Evolutionary conservation across 2,888 invertebrate genomes (phyloP).

Genomic region (Mimas tiliae): DNA sequence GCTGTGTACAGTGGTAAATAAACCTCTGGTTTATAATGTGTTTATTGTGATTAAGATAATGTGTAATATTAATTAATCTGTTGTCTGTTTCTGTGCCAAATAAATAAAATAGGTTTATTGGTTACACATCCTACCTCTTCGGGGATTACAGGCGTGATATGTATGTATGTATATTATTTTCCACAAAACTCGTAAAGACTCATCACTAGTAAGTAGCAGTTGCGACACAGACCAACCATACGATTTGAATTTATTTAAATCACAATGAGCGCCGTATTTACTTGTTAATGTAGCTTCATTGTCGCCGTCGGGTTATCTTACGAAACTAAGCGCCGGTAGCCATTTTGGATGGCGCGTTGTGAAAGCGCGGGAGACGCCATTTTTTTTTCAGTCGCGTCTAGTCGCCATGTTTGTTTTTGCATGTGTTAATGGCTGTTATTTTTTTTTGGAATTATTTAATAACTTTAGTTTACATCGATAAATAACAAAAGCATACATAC

Average conservation of each 20-base stretch:
- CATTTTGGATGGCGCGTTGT: constrained; percentile 22
- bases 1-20: too few relatives aligned
- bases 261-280: constrained; percentile 75
- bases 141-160: too few relatives aligned
- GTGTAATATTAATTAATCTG: too few relatives aligned
- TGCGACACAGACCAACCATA: constrained; percentile 56
- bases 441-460: constrained; percentile 21
- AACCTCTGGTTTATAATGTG: too few relatives aligned
- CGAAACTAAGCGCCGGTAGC: constrained; percentile 26
- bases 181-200: neutral
- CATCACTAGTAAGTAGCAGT: constrained; percentile 44
- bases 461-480: neutral
- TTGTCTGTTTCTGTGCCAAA: too few relatives aligned
- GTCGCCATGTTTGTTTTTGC: constrained; percentile 16
- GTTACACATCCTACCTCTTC: too few relatives aligned
- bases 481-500: neutral
- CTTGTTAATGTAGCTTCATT: constrained; percentile 72
- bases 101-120: too few relatives aligned
- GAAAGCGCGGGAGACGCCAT: constrained; percentile 17
- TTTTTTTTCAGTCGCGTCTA: too few relatives aligned
- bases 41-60: too few relatives aligned
- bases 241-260: constrained; percentile 81
- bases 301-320: constrained; percentile 58
- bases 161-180: too few relatives aligned
- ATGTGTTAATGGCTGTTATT: constrained; percentile 26